These are phyloP conservation scores for Alviniconcha marisindica DNA, from an alignment of 1,140 invertebrate species.

Conservation along the genomic window DNA sequence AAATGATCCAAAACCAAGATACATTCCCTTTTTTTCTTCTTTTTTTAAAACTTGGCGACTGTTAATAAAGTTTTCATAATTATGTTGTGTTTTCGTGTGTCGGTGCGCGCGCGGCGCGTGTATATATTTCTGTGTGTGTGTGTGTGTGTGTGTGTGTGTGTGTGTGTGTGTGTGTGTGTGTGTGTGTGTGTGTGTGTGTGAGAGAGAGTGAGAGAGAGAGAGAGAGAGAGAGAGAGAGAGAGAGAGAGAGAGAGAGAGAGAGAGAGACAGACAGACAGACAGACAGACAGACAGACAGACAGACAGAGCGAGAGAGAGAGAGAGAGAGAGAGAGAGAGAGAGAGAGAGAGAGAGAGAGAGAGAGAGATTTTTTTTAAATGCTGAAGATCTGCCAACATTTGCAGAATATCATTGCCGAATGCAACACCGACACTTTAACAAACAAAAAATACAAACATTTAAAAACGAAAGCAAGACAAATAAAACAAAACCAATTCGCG, in stretches of 20 bases:
- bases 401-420: no score
- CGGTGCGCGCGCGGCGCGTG: not conserved
- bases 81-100: not conserved
- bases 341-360: not conserved
- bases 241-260: not conserved
- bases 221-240: slow-evolving; percentile 5
- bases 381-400: no score
- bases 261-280: slow-evolving; percentile 15
- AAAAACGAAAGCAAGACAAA: not conserved
- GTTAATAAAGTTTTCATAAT: not conserved
- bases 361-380: not conserved
- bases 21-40: not conserved
- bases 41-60: not conserved
- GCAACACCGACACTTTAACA: not conserved
- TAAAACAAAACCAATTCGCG: not conserved
- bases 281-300: slow-evolving; percentile 2
- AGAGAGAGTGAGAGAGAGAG: slow-evolving; percentile 1
- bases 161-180: not conserved
- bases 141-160: not conserved
- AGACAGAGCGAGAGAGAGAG: slow-evolving; percentile 5
- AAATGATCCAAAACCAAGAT: no score
- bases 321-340: not conserved
- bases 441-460: not conserved
- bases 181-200: no score
- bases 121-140: no score